Evolutionary conservation across 2,113 vertebrate species (phyloP).

Genomic region (Spizaetus ornatus): DNA sequence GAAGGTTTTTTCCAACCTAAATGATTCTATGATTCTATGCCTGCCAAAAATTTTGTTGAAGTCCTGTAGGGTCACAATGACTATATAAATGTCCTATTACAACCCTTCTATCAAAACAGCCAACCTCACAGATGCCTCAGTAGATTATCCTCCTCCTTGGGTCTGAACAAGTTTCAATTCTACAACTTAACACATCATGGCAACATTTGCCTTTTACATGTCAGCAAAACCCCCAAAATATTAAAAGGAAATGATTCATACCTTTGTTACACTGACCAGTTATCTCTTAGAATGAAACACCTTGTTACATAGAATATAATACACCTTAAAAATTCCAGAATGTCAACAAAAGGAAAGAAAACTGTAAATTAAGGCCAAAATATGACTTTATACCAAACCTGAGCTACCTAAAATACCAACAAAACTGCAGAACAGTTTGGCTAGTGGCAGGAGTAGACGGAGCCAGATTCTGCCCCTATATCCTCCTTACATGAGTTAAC

Average conservation of each 20-base stretch:
- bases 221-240: fast-evolving
- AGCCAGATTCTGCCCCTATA: neutral
- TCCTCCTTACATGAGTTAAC: neutral
- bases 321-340: neutral
- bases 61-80: neutral
- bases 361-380: neutral
- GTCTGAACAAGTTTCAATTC: neutral
- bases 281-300: neutral
- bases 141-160: neutral
- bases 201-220: neutral
- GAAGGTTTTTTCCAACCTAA: too few relatives aligned
- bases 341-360: neutral
- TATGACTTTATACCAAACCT: neutral
- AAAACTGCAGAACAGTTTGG: neutral
- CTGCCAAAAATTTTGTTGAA: neutral
- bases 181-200: neutral
- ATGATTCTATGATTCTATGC: too few relatives aligned
- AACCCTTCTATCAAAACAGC: neutral
- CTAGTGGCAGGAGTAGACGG: neutral
- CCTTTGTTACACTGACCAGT: neutral
- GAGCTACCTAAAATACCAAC: neutral
- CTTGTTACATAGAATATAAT: too few relatives aligned
- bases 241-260: neutral
- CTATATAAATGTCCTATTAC: neutral
- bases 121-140: neutral